Evolutionary conservation across 2,113 vertebrate genomes (phyloP).

Genomic region (Myrmecobius fasciatus): DNA sequence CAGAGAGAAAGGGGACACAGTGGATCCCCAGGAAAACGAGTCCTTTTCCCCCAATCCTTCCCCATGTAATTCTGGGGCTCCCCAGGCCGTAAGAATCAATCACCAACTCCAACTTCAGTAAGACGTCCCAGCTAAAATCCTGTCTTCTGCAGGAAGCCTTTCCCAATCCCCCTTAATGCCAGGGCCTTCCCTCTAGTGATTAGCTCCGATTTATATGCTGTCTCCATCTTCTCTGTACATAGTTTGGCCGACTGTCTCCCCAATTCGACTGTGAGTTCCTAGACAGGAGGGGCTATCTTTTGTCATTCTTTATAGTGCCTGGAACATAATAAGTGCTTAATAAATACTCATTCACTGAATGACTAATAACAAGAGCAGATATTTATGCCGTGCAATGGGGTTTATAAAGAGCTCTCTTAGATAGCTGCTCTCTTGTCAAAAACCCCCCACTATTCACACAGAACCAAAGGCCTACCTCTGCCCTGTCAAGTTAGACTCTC

Average conservation of each 20-base stretch:
- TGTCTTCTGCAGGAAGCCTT: not conserved
- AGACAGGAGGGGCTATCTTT: not conserved
- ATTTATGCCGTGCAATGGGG: not conserved
- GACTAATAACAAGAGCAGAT: not conserved
- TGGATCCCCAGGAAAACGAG: not conserved
- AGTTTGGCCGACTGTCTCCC: not conserved
- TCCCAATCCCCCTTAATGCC: not conserved
- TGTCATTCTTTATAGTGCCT: not conserved
- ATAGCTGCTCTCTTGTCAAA: not conserved
- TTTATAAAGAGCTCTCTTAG: not conserved
- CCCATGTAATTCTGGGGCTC: not conserved
- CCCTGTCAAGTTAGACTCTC: no score
- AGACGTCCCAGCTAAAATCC: not conserved
- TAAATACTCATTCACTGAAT: not conserved
- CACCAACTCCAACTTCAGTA: not conserved
- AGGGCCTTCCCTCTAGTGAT: not conserved
- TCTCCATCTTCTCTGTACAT: not conserved
- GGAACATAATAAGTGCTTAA: not conserved
- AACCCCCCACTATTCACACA: not conserved
- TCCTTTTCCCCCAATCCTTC: not conserved
- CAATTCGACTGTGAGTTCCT: not conserved
- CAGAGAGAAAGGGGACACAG: not conserved
- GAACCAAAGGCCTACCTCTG: not conserved
- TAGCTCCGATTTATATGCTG: not conserved
- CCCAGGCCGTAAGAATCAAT: not conserved